Conservation (phyloP, 2,888 invertebrate genomes). For the Stenoptilia bipunctidactyla region DNA sequence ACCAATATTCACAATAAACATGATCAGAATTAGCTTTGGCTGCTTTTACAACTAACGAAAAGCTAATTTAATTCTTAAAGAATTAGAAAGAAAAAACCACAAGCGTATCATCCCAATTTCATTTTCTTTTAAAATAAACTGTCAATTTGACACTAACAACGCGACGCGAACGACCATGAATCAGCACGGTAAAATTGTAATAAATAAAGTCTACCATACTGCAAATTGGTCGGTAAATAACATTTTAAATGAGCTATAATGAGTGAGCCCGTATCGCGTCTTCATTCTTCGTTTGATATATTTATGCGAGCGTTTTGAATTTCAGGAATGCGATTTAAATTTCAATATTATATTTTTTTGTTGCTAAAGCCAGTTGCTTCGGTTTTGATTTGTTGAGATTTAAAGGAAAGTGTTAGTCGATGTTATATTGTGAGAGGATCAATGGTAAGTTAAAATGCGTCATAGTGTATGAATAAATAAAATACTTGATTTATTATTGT, state of each 20-base stretch:
- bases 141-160: constrained; percentile 42
- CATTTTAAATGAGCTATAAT: constrained; percentile 48
- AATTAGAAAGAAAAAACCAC: no score
- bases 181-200: constrained; percentile 30
- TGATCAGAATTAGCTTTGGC: no score
- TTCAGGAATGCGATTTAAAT: constrained; percentile 31
- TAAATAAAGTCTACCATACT: constrained; percentile 44
- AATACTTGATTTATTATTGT: no score
- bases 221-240: constrained; percentile 59
- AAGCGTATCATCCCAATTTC: constrained; percentile 9
- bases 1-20: no score
- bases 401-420: no score
- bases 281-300: constrained; percentile 43
- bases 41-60: no score
- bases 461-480: no score
- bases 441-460: no score
- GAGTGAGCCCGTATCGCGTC: constrained; percentile 30
- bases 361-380: no score
- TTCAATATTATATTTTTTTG: neutral
- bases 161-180: constrained; percentile 35
- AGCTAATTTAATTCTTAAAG: no score
- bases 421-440: no score
- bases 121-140: constrained; percentile 31
- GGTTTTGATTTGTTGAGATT: no score
- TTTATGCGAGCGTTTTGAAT: constrained; percentile 38